Percentiles rank a stretch among this genome's conserved stretches.
These are phyloP conservation scores for Papilio glaucus DNA, from an alignment of 1,140 invertebrate species.

Conservation along the genomic window DNA sequence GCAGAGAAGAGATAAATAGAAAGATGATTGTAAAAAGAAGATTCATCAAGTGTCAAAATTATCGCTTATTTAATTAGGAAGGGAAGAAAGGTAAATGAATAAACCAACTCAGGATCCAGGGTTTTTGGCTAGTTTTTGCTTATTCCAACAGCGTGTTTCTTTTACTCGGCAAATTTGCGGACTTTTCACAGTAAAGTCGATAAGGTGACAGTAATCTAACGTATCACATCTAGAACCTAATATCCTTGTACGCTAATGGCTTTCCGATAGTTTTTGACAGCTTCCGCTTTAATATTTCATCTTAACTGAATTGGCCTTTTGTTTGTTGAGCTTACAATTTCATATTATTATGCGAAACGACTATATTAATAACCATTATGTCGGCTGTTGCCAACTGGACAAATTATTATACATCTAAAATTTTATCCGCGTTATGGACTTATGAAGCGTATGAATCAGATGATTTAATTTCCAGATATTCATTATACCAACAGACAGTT, in stretches of 20 bases:
- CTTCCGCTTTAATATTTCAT: slow-evolving; percentile 21
- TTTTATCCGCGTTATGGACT: background rate
- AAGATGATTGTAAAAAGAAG: too few species aligned
- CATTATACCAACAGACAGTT: too few species aligned
- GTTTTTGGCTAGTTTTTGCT: too few species aligned
- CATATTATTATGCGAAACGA: slow-evolving; percentile 9
- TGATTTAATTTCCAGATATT: too few species aligned
- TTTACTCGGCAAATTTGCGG: background rate
- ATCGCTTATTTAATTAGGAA: too few species aligned
- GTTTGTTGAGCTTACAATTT: slow-evolving; percentile 11
- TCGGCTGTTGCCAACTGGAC: background rate
- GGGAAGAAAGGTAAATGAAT: too few species aligned
- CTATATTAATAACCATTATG: slow-evolving; percentile 1
- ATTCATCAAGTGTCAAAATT: too few species aligned
- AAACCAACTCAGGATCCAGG: too few species aligned
- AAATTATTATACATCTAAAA: background rate
- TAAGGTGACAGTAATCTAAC: background rate
- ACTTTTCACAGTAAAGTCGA: background rate
- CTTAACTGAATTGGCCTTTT: slow-evolving; percentile 25
- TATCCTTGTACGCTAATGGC: slow-evolving; percentile 12
- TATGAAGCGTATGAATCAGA: too few species aligned
- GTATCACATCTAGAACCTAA: background rate
- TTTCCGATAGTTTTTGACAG: slow-evolving; percentile 23
- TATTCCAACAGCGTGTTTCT: too few species aligned
- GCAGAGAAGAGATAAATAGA: too few species aligned